Base-by-base conservation (phyloP, 2,888 invertebrate species). In the Drosophila testacea region DNA sequence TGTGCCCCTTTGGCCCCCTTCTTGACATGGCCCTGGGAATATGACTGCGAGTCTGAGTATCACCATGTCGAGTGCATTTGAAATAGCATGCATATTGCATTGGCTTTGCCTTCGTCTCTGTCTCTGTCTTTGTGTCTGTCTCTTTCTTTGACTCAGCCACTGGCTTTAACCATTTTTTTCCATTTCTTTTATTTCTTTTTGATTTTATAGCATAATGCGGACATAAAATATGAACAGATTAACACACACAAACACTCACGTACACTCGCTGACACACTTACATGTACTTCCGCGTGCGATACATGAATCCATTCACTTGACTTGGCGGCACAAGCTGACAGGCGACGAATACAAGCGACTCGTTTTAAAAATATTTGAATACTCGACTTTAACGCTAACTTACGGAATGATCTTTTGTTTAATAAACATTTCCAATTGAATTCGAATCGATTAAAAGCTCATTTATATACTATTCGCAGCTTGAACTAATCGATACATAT, bases 221-320 rank as follows among this genome's bases (percentile, higher is more conserved):
- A 69, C 71, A 77, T 75, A 70, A 77, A 87, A 79, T 75, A 73
- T 82, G 60, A 73, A 70, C 54, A 67, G 74, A 82, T 84, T 82
- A 82, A 66, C 39, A 65, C 3, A 44, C 11, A 41, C 16, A 38
- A 22, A 55, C 41, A 44, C 16, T 22, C 10, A 46, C 10, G 38
- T 11, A 22, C 34, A 39, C 27, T 6, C 16, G 6, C 42, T 32
- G 6, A 39, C 30, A 42, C 54, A 52, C 13, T 22, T 42, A 27
- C 34, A 34, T 22, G 32, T 41, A 32, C 42, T 38, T 51, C 51
- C 36, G 16, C 36, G 13, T n/a, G 36, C 61, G 44, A 54, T 51
- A 51, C 51, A 51, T 28, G 34, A 51, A 60, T 51, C 51, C 60
- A 42, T 51, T 42, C 50, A 51, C 41, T 51, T 51, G 41, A 9